Percentiles rank a stretch among this genome's conserved stretches.
phyloP scores from a whole-genome alignment of 2,888 invertebrate species.

The Melangyna quadrimaculata region DNA sequence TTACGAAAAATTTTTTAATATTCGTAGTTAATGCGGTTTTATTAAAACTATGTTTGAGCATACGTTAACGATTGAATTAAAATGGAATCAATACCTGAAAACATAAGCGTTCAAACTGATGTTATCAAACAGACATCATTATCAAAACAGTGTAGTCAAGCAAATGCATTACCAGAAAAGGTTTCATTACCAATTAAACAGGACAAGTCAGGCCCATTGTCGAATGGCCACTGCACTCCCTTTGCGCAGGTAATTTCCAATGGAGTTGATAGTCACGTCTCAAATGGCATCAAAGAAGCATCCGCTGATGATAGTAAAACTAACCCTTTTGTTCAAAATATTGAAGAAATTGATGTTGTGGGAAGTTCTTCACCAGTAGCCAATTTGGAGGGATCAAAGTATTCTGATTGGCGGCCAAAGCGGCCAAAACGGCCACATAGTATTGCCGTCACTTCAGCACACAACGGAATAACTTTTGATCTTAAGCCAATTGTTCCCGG shows the following conservation, averaged over 20 bases:
- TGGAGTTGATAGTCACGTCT: constrained; percentile 34
- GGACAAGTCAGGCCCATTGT: constrained; percentile 1
- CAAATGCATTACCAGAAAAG: constrained; percentile 21
- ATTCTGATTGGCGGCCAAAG: constrained; percentile 57
- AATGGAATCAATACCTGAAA: constrained; percentile 42
- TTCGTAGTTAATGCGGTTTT: not conserved
- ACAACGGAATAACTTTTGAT: constrained; percentile 46
- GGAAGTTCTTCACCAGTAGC: constrained; percentile 46
- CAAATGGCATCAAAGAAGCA: constrained; percentile 31
- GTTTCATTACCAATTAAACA: constrained; percentile 31
- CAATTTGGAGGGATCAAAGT: constrained; percentile 53
- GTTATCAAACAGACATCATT: constrained; percentile 6
- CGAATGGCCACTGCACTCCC: constrained; percentile 43
- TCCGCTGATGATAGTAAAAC: constrained; percentile 30
- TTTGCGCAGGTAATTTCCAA: constrained; percentile 5
- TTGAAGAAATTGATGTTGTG: constrained; percentile 30
- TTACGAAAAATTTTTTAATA: not conserved
- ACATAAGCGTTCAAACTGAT: constrained; percentile 5
- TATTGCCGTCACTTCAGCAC: constrained; percentile 82
- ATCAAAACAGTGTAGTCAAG: constrained; percentile 17
- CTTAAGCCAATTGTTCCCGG: constrained; percentile 19
- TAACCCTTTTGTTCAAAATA: constrained; percentile 59
- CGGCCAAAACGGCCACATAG: constrained; percentile 83
- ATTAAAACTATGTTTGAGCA: not conserved
- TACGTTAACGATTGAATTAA: not conserved